Percentiles rank a stretch among this genome's conserved stretches.
Evolutionary conservation across 2,113 vertebrate species (phyloP).

Genomic region (Macrotis lagotis): DNA sequence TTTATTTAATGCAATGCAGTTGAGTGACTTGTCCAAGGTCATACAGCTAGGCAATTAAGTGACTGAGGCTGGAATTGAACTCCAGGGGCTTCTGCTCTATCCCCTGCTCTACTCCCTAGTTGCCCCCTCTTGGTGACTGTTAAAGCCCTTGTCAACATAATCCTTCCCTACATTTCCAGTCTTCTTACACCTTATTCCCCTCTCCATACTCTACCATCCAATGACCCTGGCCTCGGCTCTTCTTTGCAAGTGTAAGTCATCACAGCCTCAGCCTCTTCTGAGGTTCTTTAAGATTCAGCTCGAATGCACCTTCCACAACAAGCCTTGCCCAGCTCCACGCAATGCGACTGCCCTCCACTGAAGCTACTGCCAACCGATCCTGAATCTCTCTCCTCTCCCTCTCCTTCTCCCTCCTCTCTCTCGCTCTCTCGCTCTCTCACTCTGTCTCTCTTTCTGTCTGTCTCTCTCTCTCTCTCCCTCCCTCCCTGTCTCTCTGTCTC

Average conservation of each 20-base stretch:
- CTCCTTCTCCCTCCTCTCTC: no score
- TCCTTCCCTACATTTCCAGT: background rate
- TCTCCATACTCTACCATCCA: background rate
- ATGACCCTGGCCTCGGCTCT: background rate
- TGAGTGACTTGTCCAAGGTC: no score
- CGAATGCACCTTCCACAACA: background rate
- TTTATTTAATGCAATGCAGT: no score
- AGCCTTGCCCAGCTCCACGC: background rate
- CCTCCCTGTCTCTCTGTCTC: no score
- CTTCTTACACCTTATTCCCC: background rate
- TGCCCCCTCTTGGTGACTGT: background rate
- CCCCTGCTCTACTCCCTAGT: no score
- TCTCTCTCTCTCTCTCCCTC: no score
- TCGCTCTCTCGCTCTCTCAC: no score
- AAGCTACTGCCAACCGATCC: background rate
- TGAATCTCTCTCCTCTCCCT: no score
- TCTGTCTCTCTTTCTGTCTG: no score
- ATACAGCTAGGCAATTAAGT: no score
- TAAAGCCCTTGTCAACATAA: background rate
- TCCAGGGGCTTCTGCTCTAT: no score
- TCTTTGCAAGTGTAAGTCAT: background rate
- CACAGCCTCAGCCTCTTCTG: background rate
- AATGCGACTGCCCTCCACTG: background rate
- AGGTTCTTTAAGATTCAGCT: background rate
- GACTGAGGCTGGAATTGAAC: no score